Conservation (phyloP, 2,888 invertebrate species). For the Amphipoea oculea region DNA sequence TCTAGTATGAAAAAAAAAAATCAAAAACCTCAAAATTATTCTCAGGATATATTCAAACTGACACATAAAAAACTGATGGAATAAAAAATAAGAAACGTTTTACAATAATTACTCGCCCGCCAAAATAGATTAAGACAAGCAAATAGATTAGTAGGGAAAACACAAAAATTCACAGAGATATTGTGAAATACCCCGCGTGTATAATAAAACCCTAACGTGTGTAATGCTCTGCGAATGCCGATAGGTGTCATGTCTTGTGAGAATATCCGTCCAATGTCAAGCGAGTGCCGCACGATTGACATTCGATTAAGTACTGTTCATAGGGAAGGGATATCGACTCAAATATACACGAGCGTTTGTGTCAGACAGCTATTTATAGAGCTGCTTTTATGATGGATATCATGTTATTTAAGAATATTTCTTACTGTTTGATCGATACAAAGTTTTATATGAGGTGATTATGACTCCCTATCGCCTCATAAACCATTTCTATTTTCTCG, state of each 20-base stretch:
- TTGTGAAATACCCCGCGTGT: slow-evolving; percentile 26
- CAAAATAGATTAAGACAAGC: background rate
- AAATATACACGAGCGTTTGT: slow-evolving; percentile 9
- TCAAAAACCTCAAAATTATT: background rate
- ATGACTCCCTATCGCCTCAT: background rate
- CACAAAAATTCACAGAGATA: slow-evolving; percentile 16
- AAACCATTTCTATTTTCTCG: background rate
- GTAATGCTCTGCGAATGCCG: slow-evolving; percentile 53
- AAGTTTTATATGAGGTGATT: background rate
- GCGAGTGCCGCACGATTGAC: slow-evolving; percentile 51
- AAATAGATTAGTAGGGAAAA: background rate
- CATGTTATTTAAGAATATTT: background rate
- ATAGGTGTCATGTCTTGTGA: slow-evolving; percentile 60
- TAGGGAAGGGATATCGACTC: slow-evolving; percentile 23
- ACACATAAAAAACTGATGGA: background rate
- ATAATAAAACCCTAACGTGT: slow-evolving; percentile 49
- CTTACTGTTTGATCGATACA: background rate
- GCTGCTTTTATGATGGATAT: background rate
- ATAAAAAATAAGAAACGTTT: background rate
- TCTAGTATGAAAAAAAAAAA: too few species aligned
- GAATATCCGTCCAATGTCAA: slow-evolving; percentile 59
- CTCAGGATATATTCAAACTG: background rate
- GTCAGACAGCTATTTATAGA: slow-evolving; percentile 8
- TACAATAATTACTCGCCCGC: background rate
- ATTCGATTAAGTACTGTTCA: slow-evolving; percentile 64